Evolutionary conservation across 2,797 vertebrate genomes (phyloP), one percentile per base, ranked within the genome.

Genomic region (Syndactyla subalaris): DNA sequence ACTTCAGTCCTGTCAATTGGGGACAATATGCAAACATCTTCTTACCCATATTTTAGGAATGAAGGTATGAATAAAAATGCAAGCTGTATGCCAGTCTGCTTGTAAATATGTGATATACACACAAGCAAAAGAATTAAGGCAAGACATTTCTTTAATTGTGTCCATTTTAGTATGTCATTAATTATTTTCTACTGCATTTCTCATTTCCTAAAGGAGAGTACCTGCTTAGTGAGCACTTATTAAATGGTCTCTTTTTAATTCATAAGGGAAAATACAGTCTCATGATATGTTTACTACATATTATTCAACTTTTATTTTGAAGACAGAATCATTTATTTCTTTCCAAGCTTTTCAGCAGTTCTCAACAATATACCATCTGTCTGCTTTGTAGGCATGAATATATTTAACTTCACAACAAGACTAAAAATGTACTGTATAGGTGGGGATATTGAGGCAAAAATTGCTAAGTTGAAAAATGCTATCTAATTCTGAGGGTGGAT

Each of bases 231-330:
- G 3, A 85, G n/a, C 39, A 82, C 41, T 79, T 95, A 94, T 26
- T 79, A 85, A 92, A 95, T 65, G 38, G 7, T 70, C 3, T 52
- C 27, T 54, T 85, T 93, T 88, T 83, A 36, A 52, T 83, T 90
- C 57, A 63, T 74, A 79, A 83, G 66, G 27, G 61, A 63, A 93
- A 74, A 66, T 66, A 85, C 26, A 77, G 34, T 65, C 38, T 90
- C 58, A 72, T 29, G 5, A 65, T 92, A 74, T 66, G 54, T 68
- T 95, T 93, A 68, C 88, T 75, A 58, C 83, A 29, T 68, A 86
- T 90, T 92, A 89, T 90, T 95, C 80, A 93, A 93, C 66, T 92
- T 81, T 80, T 94, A 75, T 81, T 94, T 93, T 93, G 62, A 92
- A 92, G 83, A 86, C 66, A 86, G 83, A 88, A 81, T 80, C 14